Conservation (phyloP, 2,113 vertebrate genomes). For the Pluvialis apricaria region DNA sequence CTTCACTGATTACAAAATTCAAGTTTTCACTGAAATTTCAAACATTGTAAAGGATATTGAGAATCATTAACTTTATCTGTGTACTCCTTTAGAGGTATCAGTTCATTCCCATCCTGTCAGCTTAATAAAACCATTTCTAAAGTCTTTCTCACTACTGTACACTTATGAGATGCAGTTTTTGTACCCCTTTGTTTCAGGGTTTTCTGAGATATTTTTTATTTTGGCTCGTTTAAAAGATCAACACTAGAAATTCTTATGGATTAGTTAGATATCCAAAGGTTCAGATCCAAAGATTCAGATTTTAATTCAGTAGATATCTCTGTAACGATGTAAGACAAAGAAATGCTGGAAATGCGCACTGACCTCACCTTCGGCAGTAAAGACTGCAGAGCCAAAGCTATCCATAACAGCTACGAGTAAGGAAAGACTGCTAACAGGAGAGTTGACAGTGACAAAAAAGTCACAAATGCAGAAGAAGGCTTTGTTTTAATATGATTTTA, state of each 20-base stretch:
- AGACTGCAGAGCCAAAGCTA: background rate
- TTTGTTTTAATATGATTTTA: background rate
- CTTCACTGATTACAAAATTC: background rate
- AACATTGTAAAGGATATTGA: background rate
- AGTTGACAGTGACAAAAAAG: background rate
- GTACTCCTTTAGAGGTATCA: background rate
- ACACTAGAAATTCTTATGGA: background rate
- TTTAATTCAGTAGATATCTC: background rate
- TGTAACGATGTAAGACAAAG: background rate
- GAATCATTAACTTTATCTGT: background rate
- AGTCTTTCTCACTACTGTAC: accelerated
- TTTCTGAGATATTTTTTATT: background rate
- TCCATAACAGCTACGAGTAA: background rate
- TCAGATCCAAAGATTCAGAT: background rate
- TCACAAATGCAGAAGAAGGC: background rate
- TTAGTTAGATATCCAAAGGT: background rate
- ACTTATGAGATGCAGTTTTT: background rate
- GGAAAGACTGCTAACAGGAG: background rate
- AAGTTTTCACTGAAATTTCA: background rate
- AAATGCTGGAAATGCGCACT: background rate
- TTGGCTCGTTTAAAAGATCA: background rate
- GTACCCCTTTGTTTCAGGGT: accelerated
- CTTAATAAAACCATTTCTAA: background rate
- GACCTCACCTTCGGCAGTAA: background rate
- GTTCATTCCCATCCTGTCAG: background rate